These are phyloP conservation scores for Drosophila niveifrons DNA, from an alignment of 2,888 invertebrate species.

Conservation along the genomic window DNA sequence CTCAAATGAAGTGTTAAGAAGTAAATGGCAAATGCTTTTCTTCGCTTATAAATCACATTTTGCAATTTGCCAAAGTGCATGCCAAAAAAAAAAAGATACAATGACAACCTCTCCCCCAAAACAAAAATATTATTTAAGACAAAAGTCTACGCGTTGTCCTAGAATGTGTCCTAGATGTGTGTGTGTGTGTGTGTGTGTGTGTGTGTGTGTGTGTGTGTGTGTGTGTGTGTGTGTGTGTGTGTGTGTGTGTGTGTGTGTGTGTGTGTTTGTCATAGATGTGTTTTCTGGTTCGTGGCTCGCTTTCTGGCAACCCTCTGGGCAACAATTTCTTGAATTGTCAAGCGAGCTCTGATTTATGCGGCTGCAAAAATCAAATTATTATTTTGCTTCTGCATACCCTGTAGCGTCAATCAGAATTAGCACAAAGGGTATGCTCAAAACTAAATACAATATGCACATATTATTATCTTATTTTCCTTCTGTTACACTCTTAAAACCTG, in stretches of 20 bases:
- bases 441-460: no score
- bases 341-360: slow-evolving; percentile 64
- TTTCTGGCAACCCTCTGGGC: slow-evolving; percentile 48
- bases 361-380: slow-evolving; percentile 72
- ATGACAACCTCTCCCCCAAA: slow-evolving; percentile 20
- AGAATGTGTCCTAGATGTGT: slow-evolving; percentile 1
- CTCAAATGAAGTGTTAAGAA: slow-evolving; percentile 78
- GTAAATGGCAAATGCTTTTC: slow-evolving; percentile 29
- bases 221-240: no score
- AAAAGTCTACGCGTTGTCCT: slow-evolving; percentile 11
- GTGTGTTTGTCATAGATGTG: slow-evolving; percentile 1
- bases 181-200: no score
- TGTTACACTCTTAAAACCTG: no score
- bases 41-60: slow-evolving; percentile 72
- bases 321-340: slow-evolving; percentile 57
- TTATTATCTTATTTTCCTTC: no score
- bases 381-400: slow-evolving; percentile 51
- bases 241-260: no score
- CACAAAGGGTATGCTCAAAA: not conserved
- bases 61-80: slow-evolving; percentile 80
- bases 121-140: slow-evolving; percentile 21
- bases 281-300: slow-evolving; percentile 13
- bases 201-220: no score
- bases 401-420: not conserved
- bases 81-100: slow-evolving; percentile 36